Conservation (phyloP, 2,113 vertebrate species). For the Mormyrus iriodes region DNA sequence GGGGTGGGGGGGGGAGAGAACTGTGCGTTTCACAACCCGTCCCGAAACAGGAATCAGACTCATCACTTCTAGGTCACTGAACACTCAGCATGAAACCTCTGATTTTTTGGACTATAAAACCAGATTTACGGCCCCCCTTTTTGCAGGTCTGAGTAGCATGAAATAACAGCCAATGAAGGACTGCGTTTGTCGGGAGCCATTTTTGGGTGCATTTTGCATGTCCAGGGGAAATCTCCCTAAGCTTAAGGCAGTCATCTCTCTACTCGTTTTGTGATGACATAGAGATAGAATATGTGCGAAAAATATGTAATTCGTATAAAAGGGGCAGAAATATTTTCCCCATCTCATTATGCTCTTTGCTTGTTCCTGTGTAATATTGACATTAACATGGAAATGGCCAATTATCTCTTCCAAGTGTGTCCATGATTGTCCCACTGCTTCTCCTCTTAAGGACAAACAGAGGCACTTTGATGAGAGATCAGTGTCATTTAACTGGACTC, state of each 20-base stretch:
- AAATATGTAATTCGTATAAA: slow-evolving; percentile 9
- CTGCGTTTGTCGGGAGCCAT: not conserved
- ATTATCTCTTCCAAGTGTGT: slow-evolving; percentile 17
- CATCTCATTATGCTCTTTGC: not conserved
- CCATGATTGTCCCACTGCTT: not conserved
- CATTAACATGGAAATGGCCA: slow-evolving; percentile 16
- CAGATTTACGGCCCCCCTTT: not conserved
- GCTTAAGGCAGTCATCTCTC: not conserved
- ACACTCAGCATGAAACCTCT: not conserved
- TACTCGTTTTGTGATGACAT: not conserved
- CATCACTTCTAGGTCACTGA: not conserved
- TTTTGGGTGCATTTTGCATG: not conserved
- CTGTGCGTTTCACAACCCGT: not conserved
- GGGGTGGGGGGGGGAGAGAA: slow-evolving; percentile 45
- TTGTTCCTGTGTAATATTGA: not conserved
- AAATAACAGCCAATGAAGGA: not conserved
- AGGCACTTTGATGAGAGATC: slow-evolving; percentile 16
- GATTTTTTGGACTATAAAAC: not conserved
- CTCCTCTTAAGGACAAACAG: slow-evolving; percentile 11
- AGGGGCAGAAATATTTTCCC: not conserved
- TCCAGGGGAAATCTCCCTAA: not conserved
- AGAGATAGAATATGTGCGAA: not conserved
- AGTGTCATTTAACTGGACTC: slow-evolving; percentile 11
- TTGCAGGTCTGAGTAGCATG: not conserved
- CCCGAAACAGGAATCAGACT: not conserved